Evolutionary conservation across 2,888 invertebrate species (phyloP).

Genomic region (Luperina testacea): DNA sequence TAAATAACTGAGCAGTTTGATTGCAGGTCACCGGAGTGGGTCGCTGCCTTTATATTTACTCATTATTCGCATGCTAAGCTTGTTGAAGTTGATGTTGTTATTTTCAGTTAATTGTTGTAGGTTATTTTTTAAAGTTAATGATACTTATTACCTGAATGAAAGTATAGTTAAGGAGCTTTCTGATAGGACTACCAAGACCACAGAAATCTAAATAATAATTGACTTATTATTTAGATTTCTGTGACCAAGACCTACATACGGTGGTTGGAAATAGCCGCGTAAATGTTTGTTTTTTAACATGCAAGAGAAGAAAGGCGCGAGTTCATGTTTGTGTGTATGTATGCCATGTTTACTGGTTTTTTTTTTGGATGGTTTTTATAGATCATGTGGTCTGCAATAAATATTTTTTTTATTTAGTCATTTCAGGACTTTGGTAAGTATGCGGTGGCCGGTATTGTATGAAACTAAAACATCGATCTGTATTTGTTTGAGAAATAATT

Average conservation of each 20-base stretch:
- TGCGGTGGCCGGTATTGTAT: neutral
- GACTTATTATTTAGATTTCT: no score
- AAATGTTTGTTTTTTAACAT: no score
- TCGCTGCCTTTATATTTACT: constrained; percentile 31
- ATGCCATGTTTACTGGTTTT: no score
- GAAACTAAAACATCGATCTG: neutral
- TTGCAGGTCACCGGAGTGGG: constrained; percentile 51
- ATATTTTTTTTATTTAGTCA: neutral
- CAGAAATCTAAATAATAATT: no score
- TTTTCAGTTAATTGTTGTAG: constrained; percentile 19
- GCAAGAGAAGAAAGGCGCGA: no score
- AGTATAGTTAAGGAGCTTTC: no score
- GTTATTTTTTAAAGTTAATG: constrained; percentile 10
- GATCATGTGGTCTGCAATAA: no score
- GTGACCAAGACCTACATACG: neutral
- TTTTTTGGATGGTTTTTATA: no score
- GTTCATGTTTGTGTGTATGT: no score
- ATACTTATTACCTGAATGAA: neutral
- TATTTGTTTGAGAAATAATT: neutral
- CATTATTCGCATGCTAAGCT: constrained; percentile 48
- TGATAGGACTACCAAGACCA: no score
- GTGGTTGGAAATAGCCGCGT: neutral
- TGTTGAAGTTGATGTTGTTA: constrained; percentile 15
- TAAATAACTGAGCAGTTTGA: constrained; percentile 54
- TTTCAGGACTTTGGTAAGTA: neutral